These are phyloP conservation scores for Drosophila greeni DNA, from an alignment of 2,888 invertebrate genomes.

Conservation along the genomic window DNA sequence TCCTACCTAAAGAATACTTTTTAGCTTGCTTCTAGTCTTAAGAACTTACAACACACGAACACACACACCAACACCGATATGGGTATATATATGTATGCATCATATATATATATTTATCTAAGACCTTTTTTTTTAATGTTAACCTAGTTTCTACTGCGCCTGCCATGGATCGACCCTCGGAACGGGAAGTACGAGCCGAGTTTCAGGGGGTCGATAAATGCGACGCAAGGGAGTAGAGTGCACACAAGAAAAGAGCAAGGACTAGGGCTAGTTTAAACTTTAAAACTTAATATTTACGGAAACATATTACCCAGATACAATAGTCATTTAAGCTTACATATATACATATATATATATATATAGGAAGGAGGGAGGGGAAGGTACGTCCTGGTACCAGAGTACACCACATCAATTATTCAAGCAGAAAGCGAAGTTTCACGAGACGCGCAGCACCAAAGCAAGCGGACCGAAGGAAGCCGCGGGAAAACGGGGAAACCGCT, in stretches of 20 bases:
- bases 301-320: background rate
- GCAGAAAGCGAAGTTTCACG: slow-evolving; percentile 18
- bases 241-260: slow-evolving; percentile 7
- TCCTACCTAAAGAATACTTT: slow-evolving; percentile 10
- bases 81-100: slow-evolving; percentile 4
- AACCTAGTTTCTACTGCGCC: slow-evolving; percentile 18
- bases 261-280: slow-evolving; percentile 1
- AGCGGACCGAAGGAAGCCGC: slow-evolving; percentile 2
- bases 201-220: background rate
- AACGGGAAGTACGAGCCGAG: background rate
- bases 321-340: slow-evolving; percentile 7
- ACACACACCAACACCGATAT: slow-evolving; percentile 8
- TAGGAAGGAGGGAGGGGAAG: background rate
- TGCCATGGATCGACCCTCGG: background rate
- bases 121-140: slow-evolving; percentile 29
- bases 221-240: background rate
- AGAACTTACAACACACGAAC: slow-evolving; percentile 4
- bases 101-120: slow-evolving; percentile 15
- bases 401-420: slow-evolving; percentile 31
- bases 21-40: slow-evolving; percentile 33
- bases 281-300: slow-evolving; percentile 1
- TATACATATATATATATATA: slow-evolving; percentile 25
- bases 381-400: slow-evolving; percentile 1
- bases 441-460: slow-evolving; percentile 33
- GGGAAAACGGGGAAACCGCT: slow-evolving; percentile 10